Percentiles rank a stretch among this genome's conserved stretches.
Conservation (phyloP, 1,140 invertebrate species). For the Eufriesea mexicana region DNA sequence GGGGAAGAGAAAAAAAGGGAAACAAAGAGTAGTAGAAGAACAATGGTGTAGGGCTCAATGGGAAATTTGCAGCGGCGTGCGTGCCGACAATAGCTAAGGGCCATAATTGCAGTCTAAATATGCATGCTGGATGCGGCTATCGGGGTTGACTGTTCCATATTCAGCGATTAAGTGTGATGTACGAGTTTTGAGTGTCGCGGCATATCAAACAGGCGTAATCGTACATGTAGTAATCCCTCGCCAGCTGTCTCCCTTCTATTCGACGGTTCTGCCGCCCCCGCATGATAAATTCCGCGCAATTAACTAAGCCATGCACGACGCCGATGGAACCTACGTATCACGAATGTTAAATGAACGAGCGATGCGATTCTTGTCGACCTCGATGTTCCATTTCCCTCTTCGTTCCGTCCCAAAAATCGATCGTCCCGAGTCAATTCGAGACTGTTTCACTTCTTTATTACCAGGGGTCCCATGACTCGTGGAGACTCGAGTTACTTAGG, state of each 20-base stretch:
- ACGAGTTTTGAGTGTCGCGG: constrained; percentile 78
- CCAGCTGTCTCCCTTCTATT: constrained; percentile 39
- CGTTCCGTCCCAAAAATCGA: no score
- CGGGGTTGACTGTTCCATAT: constrained; percentile 76
- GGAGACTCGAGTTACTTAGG: no score
- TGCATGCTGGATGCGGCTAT: constrained; percentile 69
- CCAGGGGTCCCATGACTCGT: no score
- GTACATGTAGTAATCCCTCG: constrained; percentile 57
- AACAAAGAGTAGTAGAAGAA: no score
- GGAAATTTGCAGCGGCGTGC: constrained; percentile 63
- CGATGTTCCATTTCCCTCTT: not conserved
- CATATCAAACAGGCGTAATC: constrained; percentile 80
- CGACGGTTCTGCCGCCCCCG: constrained; percentile 12
- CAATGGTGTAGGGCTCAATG: constrained; percentile 31
- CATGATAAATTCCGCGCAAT: constrained; percentile 75
- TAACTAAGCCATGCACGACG: constrained; percentile 61
- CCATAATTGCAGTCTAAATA: constrained; percentile 77
- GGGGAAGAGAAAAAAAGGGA: constrained; percentile 11
- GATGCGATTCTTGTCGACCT: constrained; percentile 33
- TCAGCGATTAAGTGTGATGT: constrained; percentile 80
- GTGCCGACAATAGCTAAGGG: constrained; percentile 75
- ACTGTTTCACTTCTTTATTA: no score
- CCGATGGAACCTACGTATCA: constrained; percentile 35
- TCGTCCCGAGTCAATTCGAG: no score
- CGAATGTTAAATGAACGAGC: constrained; percentile 42